Percentiles rank a stretch among this genome's conserved stretches.
These are phyloP conservation scores for Nephrocerus scutellatus DNA, from an alignment of 2,888 invertebrate genomes.

Conservation along the genomic window DNA sequence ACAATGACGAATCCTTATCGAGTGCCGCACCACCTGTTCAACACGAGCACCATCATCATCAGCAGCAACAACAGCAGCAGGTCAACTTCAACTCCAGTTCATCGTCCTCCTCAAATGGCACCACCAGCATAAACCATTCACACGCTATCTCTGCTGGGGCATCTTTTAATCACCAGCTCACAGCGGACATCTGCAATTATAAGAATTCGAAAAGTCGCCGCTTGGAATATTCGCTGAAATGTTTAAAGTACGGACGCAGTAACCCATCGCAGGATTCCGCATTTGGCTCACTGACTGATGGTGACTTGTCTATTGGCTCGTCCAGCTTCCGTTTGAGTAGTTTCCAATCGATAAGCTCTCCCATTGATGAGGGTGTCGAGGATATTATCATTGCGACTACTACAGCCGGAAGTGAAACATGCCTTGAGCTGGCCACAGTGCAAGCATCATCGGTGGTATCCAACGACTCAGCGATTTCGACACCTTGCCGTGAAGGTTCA, in stretches of 20 bases:
- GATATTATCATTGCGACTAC: constrained; percentile 45
- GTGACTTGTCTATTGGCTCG: constrained; percentile 46
- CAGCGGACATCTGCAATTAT: constrained; percentile 45
- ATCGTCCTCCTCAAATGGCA: constrained; percentile 14
- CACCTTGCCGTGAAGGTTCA: constrained; percentile 43
- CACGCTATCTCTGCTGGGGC: constrained; percentile 19
- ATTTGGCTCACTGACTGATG: constrained; percentile 47
- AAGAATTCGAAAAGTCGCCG: constrained; percentile 48
- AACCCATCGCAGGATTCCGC: constrained; percentile 49
- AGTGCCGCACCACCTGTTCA: constrained; percentile 6
- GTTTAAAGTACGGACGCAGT: constrained; percentile 46
- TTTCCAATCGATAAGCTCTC: constrained; percentile 47
- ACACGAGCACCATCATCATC: constrained; percentile 9
- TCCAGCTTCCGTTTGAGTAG: constrained; percentile 47
- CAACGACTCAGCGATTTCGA: constrained; percentile 45
- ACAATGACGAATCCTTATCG: no score
- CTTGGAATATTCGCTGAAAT: constrained; percentile 46
- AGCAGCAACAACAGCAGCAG: constrained; percentile 17
- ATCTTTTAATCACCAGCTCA: constrained; percentile 43
- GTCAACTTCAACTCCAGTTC: constrained; percentile 18
- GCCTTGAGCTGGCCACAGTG: constrained; percentile 42
- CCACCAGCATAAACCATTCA: constrained; percentile 11
- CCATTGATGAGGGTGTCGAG: constrained; percentile 48
- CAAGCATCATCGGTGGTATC: constrained; percentile 39
- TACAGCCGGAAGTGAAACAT: constrained; percentile 40